Conservation (phyloP, 2,888 invertebrate species). For the Nasonia oneida region DNA sequence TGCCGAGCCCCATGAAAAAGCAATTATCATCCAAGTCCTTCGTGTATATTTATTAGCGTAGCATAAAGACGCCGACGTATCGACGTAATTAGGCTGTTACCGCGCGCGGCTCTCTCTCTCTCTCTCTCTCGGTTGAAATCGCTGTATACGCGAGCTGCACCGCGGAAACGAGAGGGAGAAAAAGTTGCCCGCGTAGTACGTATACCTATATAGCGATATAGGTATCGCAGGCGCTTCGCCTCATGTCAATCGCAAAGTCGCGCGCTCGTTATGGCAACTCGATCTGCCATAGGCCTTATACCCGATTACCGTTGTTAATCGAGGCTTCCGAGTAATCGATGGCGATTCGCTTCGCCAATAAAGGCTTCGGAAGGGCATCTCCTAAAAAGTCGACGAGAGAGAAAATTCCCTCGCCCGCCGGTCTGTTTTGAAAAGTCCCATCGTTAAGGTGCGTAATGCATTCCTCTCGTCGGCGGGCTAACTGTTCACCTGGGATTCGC, state of each 20-base stretch:
- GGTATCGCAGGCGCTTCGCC: slow-evolving; percentile 1
- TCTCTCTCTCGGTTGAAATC: slow-evolving; percentile 14
- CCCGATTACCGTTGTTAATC: slow-evolving; percentile 68
- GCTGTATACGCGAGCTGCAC: neutral
- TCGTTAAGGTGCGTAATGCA: slow-evolving; percentile 55
- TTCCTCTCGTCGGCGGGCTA: slow-evolving; percentile 41
- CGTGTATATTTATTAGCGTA: slow-evolving; percentile 29
- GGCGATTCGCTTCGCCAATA: slow-evolving; percentile 59
- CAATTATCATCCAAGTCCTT: slow-evolving; percentile 12
- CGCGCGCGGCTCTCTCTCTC: neutral
- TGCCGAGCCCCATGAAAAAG: slow-evolving; percentile 29
- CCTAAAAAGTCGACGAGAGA: slow-evolving; percentile 59
- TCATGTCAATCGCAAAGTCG: slow-evolving; percentile 55
- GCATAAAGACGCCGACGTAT: slow-evolving; percentile 42
- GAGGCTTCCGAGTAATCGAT: slow-evolving; percentile 65
- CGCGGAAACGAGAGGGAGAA: neutral
- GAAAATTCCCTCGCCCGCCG: neutral
- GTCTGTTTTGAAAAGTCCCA: slow-evolving; percentile 53
- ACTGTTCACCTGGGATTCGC: slow-evolving; percentile 38
- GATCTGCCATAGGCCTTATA: slow-evolving; percentile 67
- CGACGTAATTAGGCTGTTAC: slow-evolving; percentile 56
- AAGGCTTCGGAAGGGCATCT: slow-evolving; percentile 48
- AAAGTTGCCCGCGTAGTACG: neutral
- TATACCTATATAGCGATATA: neutral
- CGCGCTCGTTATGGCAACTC: slow-evolving; percentile 67